These are phyloP conservation scores for Adelges cooleyi DNA, from an alignment of 1,140 invertebrate species.

Conservation along the genomic window DNA sequence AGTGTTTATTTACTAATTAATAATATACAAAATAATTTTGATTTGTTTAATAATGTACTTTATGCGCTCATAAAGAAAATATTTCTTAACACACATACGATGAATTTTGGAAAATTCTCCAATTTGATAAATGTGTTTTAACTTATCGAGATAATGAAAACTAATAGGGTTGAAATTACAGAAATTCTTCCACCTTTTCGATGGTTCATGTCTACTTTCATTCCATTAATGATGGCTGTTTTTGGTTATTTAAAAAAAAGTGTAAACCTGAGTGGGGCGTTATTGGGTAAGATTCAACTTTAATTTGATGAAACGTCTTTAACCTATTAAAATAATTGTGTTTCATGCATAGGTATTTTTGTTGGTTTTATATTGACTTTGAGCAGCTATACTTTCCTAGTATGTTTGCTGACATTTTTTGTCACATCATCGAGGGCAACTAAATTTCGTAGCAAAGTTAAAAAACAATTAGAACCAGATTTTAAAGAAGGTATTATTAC, in stretches of 20 bases:
- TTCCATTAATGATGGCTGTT: constrained; percentile 52
- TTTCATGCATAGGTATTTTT: constrained; percentile 47
- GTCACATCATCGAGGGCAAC: constrained; percentile 70
- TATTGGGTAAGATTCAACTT: constrained; percentile 47
- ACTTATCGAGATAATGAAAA: too few relatives aligned
- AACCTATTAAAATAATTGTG: background rate
- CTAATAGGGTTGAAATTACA: constrained; percentile 37
- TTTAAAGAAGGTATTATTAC: constrained; percentile 28
- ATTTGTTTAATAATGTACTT: too few relatives aligned
- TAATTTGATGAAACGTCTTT: background rate
- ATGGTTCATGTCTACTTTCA: constrained; percentile 56
- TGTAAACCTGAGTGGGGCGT: constrained; percentile 55
- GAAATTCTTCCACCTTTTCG: constrained; percentile 58
- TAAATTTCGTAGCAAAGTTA: constrained; percentile 56
- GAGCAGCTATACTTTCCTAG: constrained; percentile 64
- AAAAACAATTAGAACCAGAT: constrained; percentile 55
- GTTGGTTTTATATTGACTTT: constrained; percentile 70
- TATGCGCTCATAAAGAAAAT: too few relatives aligned
- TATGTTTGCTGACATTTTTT: constrained; percentile 65
- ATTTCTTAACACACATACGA: too few relatives aligned
- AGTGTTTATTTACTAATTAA: too few relatives aligned
- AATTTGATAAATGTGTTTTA: too few relatives aligned
- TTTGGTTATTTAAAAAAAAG: constrained; percentile 57
- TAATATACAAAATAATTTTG: too few relatives aligned
- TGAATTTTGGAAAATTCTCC: too few relatives aligned